These are phyloP conservation scores for Ameiurus melas DNA, from an alignment of 2,113 vertebrate genomes.

Conservation along the genomic window DNA sequence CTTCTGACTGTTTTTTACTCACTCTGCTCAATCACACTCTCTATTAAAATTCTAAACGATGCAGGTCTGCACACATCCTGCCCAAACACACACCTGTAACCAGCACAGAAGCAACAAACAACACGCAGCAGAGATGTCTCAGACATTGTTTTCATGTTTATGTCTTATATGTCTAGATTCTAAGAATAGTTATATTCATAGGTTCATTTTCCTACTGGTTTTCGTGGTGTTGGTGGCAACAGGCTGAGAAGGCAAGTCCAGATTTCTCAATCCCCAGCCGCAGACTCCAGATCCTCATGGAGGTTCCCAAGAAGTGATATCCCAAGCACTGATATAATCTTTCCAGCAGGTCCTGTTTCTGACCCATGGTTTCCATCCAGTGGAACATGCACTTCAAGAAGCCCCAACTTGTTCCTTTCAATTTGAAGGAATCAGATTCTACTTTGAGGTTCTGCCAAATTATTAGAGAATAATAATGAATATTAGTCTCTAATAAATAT, in stretches of 20 bases:
- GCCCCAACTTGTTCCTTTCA: too few species aligned
- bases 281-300: neutral
- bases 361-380: too few species aligned
- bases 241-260: neutral
- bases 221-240: neutral
- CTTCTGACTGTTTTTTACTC: slow-evolving; percentile 50
- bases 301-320: neutral
- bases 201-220: neutral
- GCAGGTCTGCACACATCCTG: slow-evolving; percentile 20
- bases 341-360: neutral
- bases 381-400: too few species aligned
- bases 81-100: slow-evolving; percentile 14
- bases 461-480: neutral
- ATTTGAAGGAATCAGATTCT: neutral
- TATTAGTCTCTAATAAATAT: too few species aligned
- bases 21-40: slow-evolving; percentile 25
- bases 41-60: slow-evolving; percentile 41
- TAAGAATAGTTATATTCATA: neutral
- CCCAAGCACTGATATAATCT: neutral
- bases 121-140: neutral
- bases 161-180: neutral
- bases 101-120: neutral
- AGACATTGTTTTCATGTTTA: neutral
- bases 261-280: neutral
- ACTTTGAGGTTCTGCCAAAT: neutral